Percentiles rank a stretch among this genome's conserved stretches.
phyloP scores from a whole-genome alignment of 1,140 invertebrate species.

The Danaus melanippus region DNA sequence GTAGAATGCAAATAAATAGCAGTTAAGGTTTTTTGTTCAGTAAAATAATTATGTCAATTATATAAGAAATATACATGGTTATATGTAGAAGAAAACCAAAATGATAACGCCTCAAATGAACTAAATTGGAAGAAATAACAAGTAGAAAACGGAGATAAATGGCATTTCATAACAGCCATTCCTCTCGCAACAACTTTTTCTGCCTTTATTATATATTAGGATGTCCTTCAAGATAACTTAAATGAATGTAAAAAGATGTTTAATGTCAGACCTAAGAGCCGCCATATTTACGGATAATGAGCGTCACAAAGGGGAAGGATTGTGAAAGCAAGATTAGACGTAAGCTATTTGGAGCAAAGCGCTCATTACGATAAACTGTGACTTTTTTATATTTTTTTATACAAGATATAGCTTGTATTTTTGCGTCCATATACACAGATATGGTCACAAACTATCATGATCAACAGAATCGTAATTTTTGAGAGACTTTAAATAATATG shows the following conservation, averaged over 20 bases:
- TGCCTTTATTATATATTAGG: conserved; percentile 1
- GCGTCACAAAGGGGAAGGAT: conserved; percentile 4
- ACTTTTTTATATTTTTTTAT: no score
- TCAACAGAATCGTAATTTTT: no score
- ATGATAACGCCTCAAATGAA: not conserved
- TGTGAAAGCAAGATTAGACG: conserved; percentile 5
- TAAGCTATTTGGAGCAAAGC: conserved; percentile 2
- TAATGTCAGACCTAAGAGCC: conserved; percentile 12
- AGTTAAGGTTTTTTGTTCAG: no score
- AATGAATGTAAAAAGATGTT: conserved; percentile 12
- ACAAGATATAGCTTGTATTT: no score
- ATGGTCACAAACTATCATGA: no score
- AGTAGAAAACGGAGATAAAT: conserved; percentile 11
- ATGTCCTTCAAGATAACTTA: conserved; percentile 8
- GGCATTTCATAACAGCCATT: conserved; percentile 11
- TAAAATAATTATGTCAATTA: no score
- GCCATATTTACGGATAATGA: conserved; percentile 10
- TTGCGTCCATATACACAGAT: no score
- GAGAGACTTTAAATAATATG: no score
- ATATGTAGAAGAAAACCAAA: no score
- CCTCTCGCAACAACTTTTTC: conserved; percentile 5
- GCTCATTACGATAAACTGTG: no score
- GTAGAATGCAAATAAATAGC: conserved; percentile 24
- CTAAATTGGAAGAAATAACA: conserved; percentile 7
- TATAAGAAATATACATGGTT: no score